Evolutionary conservation across 2,797 vertebrate species (phyloP), one percentile per base, ranked within the genome.

Genomic region (Cryptoprocta ferox): DNA sequence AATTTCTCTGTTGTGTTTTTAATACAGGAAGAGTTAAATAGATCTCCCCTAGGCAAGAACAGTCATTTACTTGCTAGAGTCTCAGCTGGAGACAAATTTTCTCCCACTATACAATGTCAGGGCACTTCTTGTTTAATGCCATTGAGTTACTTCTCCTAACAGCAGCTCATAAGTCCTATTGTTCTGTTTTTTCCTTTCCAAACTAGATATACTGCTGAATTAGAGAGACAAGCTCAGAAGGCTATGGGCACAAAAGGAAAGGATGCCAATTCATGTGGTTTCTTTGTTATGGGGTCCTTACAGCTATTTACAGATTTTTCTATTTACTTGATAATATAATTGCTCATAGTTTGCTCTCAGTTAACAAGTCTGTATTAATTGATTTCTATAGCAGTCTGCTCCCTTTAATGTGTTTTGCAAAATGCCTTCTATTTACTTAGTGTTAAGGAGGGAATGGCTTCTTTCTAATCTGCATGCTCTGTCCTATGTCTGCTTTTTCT

Each of bases 311-410:
- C 32, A 37, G 26, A 95, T 61, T 71, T 92, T 92, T 89, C 65
- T 92, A 92, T 92, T 95, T 87, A 28, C 50, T 97, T 95, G 71
- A 66, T 82, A 91, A 91, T 92, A 37, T 56, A 95, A 92, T 96
- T 85, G 80, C 8, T 94, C 37, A 39, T 79, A 61, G 78, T 94
- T 94, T 95, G 45, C 42, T 94, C 94, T 94, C 56, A 71, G 28
- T 87, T 96, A 87, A 65, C 63, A 92, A 87, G 71, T 96, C 63
- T 87, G 90, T 95, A 87, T 87, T 76, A 88, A 24, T 76, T 92
- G 65, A 78, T 95, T 88, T 89, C 53, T 88, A 45, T 10, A 85
- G 63, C 61, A 79, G 11, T 48, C 73, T 82, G 13, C 9, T 84
- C 71, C 18, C 61, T 87, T 89, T 76, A 88, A 88, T 90, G 70